phyloP scores from a whole-genome alignment of 2,888 invertebrate species.

The Stictocephala bisonia region DNA sequence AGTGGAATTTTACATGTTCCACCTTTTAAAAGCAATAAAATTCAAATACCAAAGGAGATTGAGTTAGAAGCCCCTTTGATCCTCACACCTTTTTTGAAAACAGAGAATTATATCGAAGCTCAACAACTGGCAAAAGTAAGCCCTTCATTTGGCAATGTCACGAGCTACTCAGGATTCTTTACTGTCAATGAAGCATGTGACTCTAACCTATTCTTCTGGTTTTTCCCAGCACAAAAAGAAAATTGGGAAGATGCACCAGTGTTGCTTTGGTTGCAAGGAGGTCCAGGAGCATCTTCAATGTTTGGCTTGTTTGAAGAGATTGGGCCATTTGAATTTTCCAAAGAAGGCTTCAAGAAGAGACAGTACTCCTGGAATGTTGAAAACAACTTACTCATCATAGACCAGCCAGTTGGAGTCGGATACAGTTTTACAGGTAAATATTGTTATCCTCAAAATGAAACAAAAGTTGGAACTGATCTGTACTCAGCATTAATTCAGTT shows the following conservation, averaged over 20 bases:
- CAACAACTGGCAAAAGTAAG: conserved; percentile 48
- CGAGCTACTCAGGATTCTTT: conserved; percentile 72
- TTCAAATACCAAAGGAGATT: no score
- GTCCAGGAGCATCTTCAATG: conserved; percentile 69
- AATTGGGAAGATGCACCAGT: conserved; percentile 65
- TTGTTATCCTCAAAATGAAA: conserved; percentile 69
- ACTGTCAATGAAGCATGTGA: conserved; percentile 68
- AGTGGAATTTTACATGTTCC: no score
- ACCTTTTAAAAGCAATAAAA: no score
- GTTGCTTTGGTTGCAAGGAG: conserved; percentile 71
- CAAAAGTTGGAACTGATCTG: conserved; percentile 35
- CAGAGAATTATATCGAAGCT: conserved; percentile 68
- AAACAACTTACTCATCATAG: conserved; percentile 72
- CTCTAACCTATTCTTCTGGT: conserved; percentile 68
- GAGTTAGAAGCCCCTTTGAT: conserved; percentile 70
- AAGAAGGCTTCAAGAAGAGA: conserved; percentile 57
- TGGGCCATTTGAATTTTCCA: conserved; percentile 65
- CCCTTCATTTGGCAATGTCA: conserved; percentile 62
- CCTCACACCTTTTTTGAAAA: conserved; percentile 70
- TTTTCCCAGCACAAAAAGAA: conserved; percentile 65
- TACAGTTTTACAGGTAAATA: conserved; percentile 71
- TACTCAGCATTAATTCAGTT: conserved; percentile 83
- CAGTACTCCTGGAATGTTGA: conserved; percentile 71
- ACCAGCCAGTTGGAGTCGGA: conserved; percentile 74
- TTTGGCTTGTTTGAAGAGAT: conserved; percentile 71